Evolutionary conservation across 2,113 vertebrate genomes (phyloP).

Genomic region (Nymphicus hollandicus): DNA sequence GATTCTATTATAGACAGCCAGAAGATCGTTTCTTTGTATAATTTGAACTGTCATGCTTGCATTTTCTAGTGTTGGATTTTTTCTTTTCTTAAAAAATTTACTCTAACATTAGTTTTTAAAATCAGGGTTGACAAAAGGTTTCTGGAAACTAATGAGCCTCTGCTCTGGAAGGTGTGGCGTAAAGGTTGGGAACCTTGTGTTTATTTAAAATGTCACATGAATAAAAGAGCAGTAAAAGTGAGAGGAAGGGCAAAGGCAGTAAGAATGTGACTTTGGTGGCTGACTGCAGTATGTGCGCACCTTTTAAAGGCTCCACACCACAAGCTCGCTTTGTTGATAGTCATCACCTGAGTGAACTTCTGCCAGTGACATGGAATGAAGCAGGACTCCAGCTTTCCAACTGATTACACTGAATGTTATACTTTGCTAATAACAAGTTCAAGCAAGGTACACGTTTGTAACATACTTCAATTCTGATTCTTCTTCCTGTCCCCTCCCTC

Average conservation of each 20-base stretch:
- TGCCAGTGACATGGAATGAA: neutral
- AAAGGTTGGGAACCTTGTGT: neutral
- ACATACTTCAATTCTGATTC: neutral
- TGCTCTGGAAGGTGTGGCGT: neutral
- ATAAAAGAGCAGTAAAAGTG: neutral
- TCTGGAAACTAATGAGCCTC: neutral
- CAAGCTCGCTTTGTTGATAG: neutral
- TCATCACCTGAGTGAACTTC: neutral
- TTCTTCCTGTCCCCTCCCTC: neutral
- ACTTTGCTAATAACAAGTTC: neutral
- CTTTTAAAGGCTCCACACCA: neutral
- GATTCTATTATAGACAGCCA: neutral
- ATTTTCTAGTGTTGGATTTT: neutral
- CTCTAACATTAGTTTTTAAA: neutral
- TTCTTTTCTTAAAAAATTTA: neutral
- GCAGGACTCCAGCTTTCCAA: neutral
- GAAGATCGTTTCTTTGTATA: neutral
- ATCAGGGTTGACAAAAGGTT: neutral
- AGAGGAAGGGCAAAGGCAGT: neutral
- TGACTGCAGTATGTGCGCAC: neutral
- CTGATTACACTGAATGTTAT: neutral
- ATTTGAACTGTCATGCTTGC: neutral
- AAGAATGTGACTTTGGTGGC: slow-evolving; percentile 26
- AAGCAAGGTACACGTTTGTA: neutral
- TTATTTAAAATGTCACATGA: slow-evolving; percentile 4